Evolutionary conservation across 2,888 invertebrate genomes (phyloP).

Genomic region (Cantharis lateralis): DNA sequence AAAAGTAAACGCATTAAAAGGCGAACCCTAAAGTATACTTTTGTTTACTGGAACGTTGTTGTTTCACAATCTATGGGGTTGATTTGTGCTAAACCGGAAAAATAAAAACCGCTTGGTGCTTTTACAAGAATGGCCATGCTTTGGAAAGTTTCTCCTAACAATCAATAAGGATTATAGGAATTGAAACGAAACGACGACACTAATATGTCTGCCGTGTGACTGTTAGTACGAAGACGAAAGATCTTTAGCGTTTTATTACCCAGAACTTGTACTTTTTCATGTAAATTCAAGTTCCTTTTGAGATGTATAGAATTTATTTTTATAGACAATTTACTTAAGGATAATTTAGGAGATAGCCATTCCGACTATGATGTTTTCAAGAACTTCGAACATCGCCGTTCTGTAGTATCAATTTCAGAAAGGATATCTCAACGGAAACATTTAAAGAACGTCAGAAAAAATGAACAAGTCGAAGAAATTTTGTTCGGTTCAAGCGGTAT

Average conservation of each 20-base stretch:
- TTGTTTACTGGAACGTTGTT: background rate
- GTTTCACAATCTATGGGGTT: background rate
- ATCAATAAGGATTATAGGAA: background rate
- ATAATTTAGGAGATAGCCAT: background rate
- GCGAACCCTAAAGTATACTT: background rate
- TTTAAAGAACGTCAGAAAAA: background rate
- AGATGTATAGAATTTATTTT: background rate
- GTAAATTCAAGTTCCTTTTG: background rate
- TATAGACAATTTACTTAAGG: background rate
- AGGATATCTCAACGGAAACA: background rate
- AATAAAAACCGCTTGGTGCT: background rate
- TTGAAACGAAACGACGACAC: background rate
- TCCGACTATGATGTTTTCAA: background rate
- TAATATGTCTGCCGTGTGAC: background rate
- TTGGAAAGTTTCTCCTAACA: background rate
- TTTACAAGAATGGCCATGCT: background rate
- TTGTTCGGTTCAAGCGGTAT: too few relatives aligned
- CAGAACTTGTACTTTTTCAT: background rate
- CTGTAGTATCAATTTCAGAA: background rate
- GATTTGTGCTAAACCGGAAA: background rate
- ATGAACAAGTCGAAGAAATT: background rate
- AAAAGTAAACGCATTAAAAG: background rate
- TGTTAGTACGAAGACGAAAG: background rate
- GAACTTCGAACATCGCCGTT: background rate
- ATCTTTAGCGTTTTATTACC: background rate